These are phyloP conservation scores for Acronicta psi DNA, from an alignment of 2,888 invertebrate genomes.

Conservation along the genomic window DNA sequence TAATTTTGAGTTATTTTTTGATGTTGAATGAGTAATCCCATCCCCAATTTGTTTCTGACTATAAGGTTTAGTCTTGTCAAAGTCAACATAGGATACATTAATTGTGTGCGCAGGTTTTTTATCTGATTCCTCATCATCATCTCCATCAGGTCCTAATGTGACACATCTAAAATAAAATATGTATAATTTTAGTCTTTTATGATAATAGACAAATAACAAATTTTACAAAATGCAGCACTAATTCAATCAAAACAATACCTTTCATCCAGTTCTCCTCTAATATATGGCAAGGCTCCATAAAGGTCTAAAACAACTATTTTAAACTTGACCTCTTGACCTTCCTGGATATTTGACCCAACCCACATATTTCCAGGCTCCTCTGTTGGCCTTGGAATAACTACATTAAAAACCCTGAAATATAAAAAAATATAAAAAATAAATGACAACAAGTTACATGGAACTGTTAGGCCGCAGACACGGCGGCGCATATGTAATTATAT, in stretches of 20 bases:
- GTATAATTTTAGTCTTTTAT: background rate
- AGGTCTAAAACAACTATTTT: constrained; percentile 89
- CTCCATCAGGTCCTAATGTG: constrained; percentile 69
- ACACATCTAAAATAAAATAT: constrained; percentile 66
- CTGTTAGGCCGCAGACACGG: too few relatives aligned
- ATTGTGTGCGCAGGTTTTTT: constrained; percentile 62
- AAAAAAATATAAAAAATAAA: background rate
- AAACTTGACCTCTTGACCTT: constrained; percentile 90
- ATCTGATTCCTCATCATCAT: constrained; percentile 71
- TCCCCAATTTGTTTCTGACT: constrained; percentile 70
- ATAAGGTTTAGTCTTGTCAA: constrained; percentile 81
- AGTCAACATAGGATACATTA: constrained; percentile 78
- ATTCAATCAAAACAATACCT: constrained; percentile 64
- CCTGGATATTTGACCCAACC: constrained; percentile 87
- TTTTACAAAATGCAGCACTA: background rate
- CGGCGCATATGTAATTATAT: too few relatives aligned
- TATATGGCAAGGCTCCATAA: constrained; percentile 90
- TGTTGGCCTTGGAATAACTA: constrained; percentile 90
- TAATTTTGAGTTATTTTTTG: constrained; percentile 56
- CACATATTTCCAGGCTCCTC: constrained; percentile 86
- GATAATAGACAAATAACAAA: too few relatives aligned
- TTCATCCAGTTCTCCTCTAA: constrained; percentile 89
- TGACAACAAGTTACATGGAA: too few relatives aligned
- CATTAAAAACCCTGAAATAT: constrained; percentile 90
- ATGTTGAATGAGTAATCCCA: constrained; percentile 57